Conservation (phyloP, 2,888 invertebrate genomes). For the Tiphia femorata region DNA sequence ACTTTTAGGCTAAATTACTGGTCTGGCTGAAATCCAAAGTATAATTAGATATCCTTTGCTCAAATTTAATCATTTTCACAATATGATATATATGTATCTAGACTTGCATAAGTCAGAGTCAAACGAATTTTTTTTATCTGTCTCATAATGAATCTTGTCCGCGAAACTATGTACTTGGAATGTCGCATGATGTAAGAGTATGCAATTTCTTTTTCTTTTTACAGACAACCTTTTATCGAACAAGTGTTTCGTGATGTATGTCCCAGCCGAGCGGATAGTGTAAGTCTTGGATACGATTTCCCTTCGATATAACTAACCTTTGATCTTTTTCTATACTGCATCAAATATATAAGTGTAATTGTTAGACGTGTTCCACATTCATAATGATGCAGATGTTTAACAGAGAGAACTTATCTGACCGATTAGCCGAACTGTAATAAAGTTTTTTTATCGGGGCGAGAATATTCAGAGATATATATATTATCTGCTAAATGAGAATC, state of each 20-base stretch:
- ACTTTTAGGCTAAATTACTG: too few species aligned
- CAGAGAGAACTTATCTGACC: too few species aligned
- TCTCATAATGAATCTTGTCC: too few species aligned
- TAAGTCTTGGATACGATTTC: constrained; percentile 70
- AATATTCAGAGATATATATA: too few species aligned
- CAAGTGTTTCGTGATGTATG: constrained; percentile 84
- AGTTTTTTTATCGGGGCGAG: too few species aligned
- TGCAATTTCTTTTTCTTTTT: constrained; percentile 49
- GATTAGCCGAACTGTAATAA: too few species aligned
- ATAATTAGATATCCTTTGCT: constrained; percentile 58
- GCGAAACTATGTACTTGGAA: neutral
- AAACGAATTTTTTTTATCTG: too few species aligned
- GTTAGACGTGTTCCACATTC: constrained; percentile 53
- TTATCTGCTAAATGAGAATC: too few species aligned
- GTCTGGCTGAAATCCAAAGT: constrained; percentile 62
- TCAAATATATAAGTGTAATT: constrained; percentile 61
- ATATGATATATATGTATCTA: too few species aligned
- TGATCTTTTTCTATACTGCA: constrained; percentile 58
- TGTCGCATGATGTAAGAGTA: constrained; percentile 1
- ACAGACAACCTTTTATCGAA: constrained; percentile 83
- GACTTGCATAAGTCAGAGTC: too few species aligned
- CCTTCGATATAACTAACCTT: constrained; percentile 61
- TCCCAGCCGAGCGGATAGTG: constrained; percentile 81
- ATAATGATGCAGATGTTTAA: constrained; percentile 52
- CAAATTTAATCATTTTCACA: constrained; percentile 49